Base-by-base conservation (phyloP, 2,797 vertebrate species). In the Aphelocoma californica region DNA sequence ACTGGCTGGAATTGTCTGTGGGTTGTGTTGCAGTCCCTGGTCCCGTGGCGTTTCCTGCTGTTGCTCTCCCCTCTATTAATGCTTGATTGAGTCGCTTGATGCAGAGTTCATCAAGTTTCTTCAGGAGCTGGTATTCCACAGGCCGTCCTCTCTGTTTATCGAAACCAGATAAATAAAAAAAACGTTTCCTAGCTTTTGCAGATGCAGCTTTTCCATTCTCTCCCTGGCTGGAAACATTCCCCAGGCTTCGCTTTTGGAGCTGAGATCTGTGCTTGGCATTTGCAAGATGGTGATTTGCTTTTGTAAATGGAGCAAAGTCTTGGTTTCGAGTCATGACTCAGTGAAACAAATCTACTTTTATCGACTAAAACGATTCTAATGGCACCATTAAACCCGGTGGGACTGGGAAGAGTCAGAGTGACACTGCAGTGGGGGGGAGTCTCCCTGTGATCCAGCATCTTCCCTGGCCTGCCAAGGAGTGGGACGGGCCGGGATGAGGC, bases 251-350 rank as follows among this genome's bases (percentile, higher is more conserved):
- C 66, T 86, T 80, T 73, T 3, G 11, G 94, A 92, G 88, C 85
- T 44, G 80, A 79, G 86, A 81, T 57, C 88, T 81, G 36, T 23
- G 58, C 87, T 86, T 88, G 89, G 91, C 83, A 38, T 81, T 91
- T 81, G 62, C 15, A 48, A 86, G 88, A 44, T 51, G 88, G 69
- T 86, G 92, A 88, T 96, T 94, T 90, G 87, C 77, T 93, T 72
- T 88, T 86, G 89, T 81, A 90, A 90, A 69, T 45, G 73, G 91
- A 95, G 82, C 58, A 36, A 58, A 90, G 77, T 84, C 89, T 86
- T 26, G 5, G 25, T 51, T 91, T 77, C 45, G 77, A 94, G 69
- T 90, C 92, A 81, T 96, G 95, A 96, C 92, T 96, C 92, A 92
- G 93, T 91, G 88, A 94, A 95, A 94, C 66, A 77, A 86, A 94